Conservation (phyloP, 2,888 invertebrate genomes). For the Leucophenga maculata region DNA sequence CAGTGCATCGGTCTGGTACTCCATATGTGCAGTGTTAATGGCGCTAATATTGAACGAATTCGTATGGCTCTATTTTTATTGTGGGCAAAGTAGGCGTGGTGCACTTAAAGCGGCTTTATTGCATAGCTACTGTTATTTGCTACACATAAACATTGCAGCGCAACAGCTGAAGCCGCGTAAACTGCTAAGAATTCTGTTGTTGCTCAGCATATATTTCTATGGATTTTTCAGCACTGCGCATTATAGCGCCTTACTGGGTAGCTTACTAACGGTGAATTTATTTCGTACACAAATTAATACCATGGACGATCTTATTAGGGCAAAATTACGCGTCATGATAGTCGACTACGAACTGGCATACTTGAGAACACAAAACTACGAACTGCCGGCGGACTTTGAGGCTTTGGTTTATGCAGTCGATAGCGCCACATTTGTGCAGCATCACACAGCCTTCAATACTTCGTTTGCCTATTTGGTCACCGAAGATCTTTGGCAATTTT, state of each 20-base stretch:
- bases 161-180: slow-evolving; percentile 40
- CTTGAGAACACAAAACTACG: slow-evolving; percentile 39
- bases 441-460: slow-evolving; percentile 50
- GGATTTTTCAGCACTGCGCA: slow-evolving; percentile 56
- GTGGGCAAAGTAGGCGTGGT: not conserved
- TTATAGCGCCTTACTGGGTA: slow-evolving; percentile 62
- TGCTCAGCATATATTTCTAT: slow-evolving; percentile 51
- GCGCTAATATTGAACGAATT: slow-evolving; percentile 42
- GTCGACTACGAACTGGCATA: slow-evolving; percentile 64
- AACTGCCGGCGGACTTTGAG: slow-evolving; percentile 47
- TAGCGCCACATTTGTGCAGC: slow-evolving; percentile 43
- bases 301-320: slow-evolving; percentile 55
- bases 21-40: slow-evolving; percentile 41
- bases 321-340: slow-evolving; percentile 60
- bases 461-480: slow-evolving; percentile 61
- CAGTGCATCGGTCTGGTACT: slow-evolving; percentile 51
- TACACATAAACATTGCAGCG: slow-evolving; percentile 49
- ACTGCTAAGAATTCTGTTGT: slow-evolving; percentile 44
- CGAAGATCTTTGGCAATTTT: slow-evolving; percentile 61
- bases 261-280: slow-evolving; percentile 61
- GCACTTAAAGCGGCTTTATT: slow-evolving; percentile 27
- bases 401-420: slow-evolving; percentile 54
- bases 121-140: slow-evolving; percentile 51
- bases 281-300: slow-evolving; percentile 60
- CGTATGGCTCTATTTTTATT: slow-evolving; percentile 43